Conservation (phyloP, 30 jellyfish, hydroid and myxozoan species). For the Clytia hemisphaerica region DNA sequence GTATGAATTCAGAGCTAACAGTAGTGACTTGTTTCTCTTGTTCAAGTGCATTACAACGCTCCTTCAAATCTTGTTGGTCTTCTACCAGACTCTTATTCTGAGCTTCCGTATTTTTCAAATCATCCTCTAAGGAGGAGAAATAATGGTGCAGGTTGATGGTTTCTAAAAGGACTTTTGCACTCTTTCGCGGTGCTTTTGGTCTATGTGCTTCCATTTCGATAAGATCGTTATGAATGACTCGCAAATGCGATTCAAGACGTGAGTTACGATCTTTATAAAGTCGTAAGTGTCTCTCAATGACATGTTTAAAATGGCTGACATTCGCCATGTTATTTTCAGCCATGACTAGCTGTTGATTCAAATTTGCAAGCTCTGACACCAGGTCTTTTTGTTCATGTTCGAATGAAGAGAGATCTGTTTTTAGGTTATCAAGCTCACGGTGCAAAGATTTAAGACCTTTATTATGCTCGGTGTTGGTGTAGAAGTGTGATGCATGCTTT, state of each 20-base stretch:
- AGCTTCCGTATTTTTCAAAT: constrained; percentile 39
- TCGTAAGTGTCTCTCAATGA: constrained; percentile 56
- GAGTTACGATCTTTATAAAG: constrained; percentile 64
- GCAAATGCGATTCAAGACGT: constrained; percentile 64
- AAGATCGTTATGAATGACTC: constrained; percentile 48
- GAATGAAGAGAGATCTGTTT: constrained; percentile 38
- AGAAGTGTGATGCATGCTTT: constrained; percentile 26
- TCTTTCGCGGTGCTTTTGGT: constrained; percentile 43
- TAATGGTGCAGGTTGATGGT: constrained; percentile 68
- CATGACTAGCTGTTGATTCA: constrained; percentile 53
- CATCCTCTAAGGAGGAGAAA: constrained; percentile 55
- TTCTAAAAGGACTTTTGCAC: constrained; percentile 73
- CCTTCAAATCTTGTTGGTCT: constrained; percentile 70
- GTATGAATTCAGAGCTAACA: constrained; percentile 70
- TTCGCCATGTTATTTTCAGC: constrained; percentile 59
- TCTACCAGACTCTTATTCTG: constrained; percentile 52
- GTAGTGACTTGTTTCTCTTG: constrained; percentile 66
- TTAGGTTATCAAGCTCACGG: constrained; percentile 45
- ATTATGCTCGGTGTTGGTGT: constrained; percentile 25
- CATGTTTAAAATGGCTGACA: constrained; percentile 55
- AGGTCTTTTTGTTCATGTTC: constrained; percentile 61
- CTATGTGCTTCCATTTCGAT: constrained; percentile 55
- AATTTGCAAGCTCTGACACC: constrained; percentile 45
- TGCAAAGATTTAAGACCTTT: constrained; percentile 53
- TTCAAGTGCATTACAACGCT: constrained; percentile 67